Conservation (phyloP, 2,797 vertebrate genomes). For the Pipistrellus pipistrellus region DNA sequence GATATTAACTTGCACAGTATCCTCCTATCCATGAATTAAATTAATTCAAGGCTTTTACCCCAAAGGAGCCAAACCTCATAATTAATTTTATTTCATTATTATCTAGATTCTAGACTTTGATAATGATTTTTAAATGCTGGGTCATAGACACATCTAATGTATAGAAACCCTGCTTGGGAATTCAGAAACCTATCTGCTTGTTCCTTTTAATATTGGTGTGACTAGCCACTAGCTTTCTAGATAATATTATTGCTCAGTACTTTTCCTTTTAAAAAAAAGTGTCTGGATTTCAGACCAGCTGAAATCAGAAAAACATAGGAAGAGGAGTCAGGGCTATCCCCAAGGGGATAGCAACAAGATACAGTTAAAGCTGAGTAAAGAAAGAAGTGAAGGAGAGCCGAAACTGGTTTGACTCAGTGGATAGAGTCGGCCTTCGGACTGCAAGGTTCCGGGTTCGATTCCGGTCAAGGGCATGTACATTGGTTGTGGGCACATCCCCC, state of each 20-base stretch:
- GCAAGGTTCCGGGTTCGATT: too few species aligned
- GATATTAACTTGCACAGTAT: slow-evolving; percentile 19
- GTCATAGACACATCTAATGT: slow-evolving; percentile 1
- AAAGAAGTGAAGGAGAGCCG: background rate
- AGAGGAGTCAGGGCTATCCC: background rate
- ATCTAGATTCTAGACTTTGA: slow-evolving; percentile 2
- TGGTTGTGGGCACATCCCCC: too few species aligned
- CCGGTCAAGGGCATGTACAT: too few species aligned
- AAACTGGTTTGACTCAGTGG: too few species aligned
- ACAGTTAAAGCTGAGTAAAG: background rate
- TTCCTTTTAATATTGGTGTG: background rate
- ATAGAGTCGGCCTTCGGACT: too few species aligned
- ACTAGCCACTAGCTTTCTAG: background rate
- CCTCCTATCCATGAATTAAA: slow-evolving; percentile 43
- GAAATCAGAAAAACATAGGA: background rate
- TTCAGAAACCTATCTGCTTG: background rate
- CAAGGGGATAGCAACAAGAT: background rate
- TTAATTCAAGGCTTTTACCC: slow-evolving; percentile 39
- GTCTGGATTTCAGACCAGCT: background rate
- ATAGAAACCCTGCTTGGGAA: slow-evolving; percentile 1
- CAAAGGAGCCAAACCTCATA: slow-evolving; percentile 8
- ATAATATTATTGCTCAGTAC: background rate
- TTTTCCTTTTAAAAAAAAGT: slow-evolving; percentile 50
- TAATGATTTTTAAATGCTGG: slow-evolving; percentile 33
- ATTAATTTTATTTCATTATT: slow-evolving; percentile 57